Evolutionary conservation across 2,888 invertebrate species (phyloP), one percentile per base, ranked within the genome.

Genomic region (Taphrorychus bicolor): DNA sequence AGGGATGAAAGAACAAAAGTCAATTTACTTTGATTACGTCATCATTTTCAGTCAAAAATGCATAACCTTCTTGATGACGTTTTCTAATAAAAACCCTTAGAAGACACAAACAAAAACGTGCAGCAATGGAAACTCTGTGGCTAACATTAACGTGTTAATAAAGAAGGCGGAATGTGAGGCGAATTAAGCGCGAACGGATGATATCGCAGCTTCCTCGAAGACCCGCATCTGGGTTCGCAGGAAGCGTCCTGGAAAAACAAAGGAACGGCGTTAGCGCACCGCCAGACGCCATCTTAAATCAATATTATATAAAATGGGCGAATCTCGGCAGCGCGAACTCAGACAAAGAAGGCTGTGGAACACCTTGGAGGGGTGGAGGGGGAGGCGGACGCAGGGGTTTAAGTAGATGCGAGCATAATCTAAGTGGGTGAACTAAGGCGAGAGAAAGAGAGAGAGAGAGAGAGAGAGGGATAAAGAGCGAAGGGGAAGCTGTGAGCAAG

Each of bases 291-390:
- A 81, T 81, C 81, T 81, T 81, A 81, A 81, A 81, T 81, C 81
- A 81, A 81, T 82, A 82, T 82, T 77, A 82, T 82, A 81, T 82
- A 82, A 82, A 82, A 82, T 81, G 81, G 80, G 81, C 80, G 82
- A 81, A 81, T 81, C 81, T 81, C 81, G 59, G 67, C 62, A 45
- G 42, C 53, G 62, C 61, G 57, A 51, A 40, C 57, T 57, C 48
- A 63, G 71, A 71, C 71, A 71, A 71, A 71, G 71, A 71, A 71
- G 69, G 63, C 66, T 61, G 40, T 60, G 66, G 63, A 71, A 66
- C 71, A 71, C 71, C 71, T 71, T 69, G 64, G 69, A 66, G 63
- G 63, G 63, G 51, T 19, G 32, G 57, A 14, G 59, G 40, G 51
- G 48, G 11, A 32, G n/a, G n/a, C n/a, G n/a, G n/a, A n/a, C n/a